phyloP scores from a whole-genome alignment of 2,888 invertebrate species.

The Megamerina dolium region DNA sequence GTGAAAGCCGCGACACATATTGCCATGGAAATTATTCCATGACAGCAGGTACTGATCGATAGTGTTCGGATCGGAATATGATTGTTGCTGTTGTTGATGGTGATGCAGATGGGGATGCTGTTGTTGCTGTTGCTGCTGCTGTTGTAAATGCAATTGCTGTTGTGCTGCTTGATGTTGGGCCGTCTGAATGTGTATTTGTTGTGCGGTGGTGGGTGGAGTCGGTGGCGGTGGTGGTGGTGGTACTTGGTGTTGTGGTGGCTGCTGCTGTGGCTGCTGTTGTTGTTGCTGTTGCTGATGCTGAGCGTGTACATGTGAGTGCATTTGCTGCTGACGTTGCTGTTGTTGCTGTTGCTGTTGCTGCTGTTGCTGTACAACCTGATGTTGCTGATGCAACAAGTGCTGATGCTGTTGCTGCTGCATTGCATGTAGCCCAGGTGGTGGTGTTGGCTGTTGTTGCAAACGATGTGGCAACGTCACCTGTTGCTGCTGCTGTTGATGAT shows the following conservation, averaged over 20 bases:
- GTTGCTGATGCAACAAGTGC: conserved; percentile 31
- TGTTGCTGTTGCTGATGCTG: conserved; percentile 25
- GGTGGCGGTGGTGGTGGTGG: conserved; percentile 30
- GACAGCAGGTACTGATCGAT: conserved; percentile 59
- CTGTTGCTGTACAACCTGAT: conserved; percentile 30
- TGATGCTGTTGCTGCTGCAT: conserved; percentile 25
- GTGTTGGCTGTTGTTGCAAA: conserved; percentile 20
- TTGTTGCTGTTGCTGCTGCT: conserved; percentile 25
- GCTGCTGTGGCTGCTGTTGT: conserved; percentile 23
- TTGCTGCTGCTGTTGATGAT: conserved; percentile 28
- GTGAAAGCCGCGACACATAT: conserved; percentile 67
- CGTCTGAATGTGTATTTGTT: conserved; percentile 42
- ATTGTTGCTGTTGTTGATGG: conserved; percentile 31
- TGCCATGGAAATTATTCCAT: conserved; percentile 70
- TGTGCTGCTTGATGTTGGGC: conserved; percentile 41
- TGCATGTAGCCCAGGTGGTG: conserved; percentile 23
- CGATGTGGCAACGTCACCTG: conserved; percentile 17
- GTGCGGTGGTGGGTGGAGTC: conserved; percentile 39
- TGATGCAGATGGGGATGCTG: conserved; percentile 24
- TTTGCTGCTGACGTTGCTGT: conserved; percentile 34
- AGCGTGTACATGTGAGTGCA: conserved; percentile 27
- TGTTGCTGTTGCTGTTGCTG: conserved; percentile 32
- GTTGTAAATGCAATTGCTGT: conserved; percentile 27
- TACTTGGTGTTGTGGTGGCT: conserved; percentile 28
- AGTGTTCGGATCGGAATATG: conserved; percentile 46